phyloP scores from a whole-genome alignment of 2,888 invertebrate species.

The Melanostoma scalare region DNA sequence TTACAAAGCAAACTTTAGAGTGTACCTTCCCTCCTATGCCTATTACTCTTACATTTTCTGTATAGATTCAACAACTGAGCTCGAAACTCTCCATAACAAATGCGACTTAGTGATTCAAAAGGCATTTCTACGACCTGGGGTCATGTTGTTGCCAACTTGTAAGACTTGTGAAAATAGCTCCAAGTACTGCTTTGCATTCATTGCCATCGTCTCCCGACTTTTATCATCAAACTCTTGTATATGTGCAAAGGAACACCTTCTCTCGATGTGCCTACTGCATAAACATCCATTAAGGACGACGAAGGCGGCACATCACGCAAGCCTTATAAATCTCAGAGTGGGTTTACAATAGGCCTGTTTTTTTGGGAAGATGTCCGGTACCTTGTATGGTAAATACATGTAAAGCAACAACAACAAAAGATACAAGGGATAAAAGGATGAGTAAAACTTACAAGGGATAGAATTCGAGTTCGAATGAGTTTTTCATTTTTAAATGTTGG shows the following conservation, averaged over 20 bases:
- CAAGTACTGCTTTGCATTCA: constrained; percentile 65
- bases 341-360: no score
- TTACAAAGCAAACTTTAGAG: constrained; percentile 23
- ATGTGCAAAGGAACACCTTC: constrained; percentile 68
- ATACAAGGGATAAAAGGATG: no score
- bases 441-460: no score
- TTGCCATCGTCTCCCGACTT: constrained; percentile 48
- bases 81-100: constrained; percentile 39
- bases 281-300: constrained; percentile 72
- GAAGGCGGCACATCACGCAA: constrained; percentile 80
- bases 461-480: no score
- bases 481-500: no score
- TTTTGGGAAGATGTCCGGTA: no score
- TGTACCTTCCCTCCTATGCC: not conserved
- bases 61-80: constrained; percentile 18
- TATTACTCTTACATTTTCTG: not conserved
- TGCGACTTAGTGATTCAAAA: constrained; percentile 58
- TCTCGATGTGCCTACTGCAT: constrained; percentile 67
- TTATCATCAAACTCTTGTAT: constrained; percentile 40
- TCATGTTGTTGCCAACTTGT: constrained; percentile 72
- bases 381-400: no score
- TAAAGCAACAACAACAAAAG: no score
- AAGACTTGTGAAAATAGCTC: constrained; percentile 71
- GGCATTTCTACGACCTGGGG: constrained; percentile 62
- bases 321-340: constrained; percentile 80